phyloP scores from a whole-genome alignment of 2,797 vertebrate species.

The Neoniphon sammara region DNA sequence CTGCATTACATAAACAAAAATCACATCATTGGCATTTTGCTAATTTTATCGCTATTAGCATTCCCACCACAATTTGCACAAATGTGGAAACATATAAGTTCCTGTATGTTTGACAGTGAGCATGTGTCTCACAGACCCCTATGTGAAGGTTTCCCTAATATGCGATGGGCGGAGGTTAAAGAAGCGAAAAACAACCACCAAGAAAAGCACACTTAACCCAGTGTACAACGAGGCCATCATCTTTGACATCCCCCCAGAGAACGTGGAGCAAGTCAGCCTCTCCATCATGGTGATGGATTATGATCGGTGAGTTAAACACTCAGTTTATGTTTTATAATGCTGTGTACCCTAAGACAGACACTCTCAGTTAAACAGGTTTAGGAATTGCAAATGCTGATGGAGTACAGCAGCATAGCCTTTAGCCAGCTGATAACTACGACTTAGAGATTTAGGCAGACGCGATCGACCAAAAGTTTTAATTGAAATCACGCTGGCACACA shows the following conservation, averaged over 20 bases:
- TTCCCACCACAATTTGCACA: background rate
- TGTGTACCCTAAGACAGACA: background rate
- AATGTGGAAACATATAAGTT: background rate
- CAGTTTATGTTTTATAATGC: background rate
- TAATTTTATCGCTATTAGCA: background rate
- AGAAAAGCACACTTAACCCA: conserved; percentile 96
- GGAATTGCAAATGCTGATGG: too few species aligned
- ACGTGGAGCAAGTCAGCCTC: conserved; percentile 98
- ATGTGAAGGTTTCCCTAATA: conserved; percentile 97
- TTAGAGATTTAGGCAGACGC: too few species aligned
- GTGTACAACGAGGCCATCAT: conserved; percentile 98
- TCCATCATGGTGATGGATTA: conserved; percentile 99
- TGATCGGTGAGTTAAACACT: conserved; percentile 86
- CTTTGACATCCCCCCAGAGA: conserved; percentile 98
- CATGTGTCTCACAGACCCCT: conserved; percentile 86
- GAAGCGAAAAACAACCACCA: conserved; percentile 96
- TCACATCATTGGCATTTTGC: background rate
- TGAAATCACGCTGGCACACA: background rate
- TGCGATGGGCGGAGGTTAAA: conserved; percentile 95
- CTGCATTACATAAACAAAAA: background rate
- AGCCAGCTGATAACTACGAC: too few species aligned
- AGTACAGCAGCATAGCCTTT: too few species aligned
- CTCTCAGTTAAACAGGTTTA: background rate
- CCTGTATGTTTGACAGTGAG: background rate
- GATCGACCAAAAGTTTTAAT: too few species aligned